Conservation (phyloP, 2,797 vertebrate genomes). For the Pangasius krempfi region DNA sequence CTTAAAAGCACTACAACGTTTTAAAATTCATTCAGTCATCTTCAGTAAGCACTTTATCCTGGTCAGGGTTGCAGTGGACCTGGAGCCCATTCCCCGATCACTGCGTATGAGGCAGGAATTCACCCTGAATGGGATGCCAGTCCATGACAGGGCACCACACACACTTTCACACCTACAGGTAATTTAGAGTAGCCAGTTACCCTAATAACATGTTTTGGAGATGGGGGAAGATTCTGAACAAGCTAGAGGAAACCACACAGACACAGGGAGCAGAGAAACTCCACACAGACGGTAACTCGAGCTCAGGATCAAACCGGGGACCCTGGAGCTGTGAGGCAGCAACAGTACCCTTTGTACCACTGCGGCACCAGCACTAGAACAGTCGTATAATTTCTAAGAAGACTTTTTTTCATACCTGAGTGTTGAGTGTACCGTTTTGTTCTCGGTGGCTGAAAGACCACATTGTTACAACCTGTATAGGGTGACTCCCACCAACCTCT, state of each 20-base stretch:
- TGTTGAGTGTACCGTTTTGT: neutral
- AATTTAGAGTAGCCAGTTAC: neutral
- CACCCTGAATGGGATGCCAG: neutral
- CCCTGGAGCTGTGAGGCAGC: neutral
- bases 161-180: neutral
- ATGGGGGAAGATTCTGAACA: neutral
- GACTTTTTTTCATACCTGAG: neutral
- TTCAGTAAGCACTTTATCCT: neutral
- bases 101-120: neutral
- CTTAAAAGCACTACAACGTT: neutral
- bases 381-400: neutral
- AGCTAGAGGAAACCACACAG: neutral
- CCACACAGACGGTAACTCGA: neutral
- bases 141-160: neutral
- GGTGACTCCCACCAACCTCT: neutral
- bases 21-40: neutral
- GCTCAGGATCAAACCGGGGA: neutral
- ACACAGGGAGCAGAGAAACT: neutral
- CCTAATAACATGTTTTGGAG: neutral
- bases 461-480: neutral
- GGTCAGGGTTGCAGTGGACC: neutral
- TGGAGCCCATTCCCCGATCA: neutral
- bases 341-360: constrained; percentile 3
- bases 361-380: neutral
- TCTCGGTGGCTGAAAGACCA: neutral